Conservation (phyloP, 2,888 invertebrate genomes). For the Oscheius myriophilus region DNA sequence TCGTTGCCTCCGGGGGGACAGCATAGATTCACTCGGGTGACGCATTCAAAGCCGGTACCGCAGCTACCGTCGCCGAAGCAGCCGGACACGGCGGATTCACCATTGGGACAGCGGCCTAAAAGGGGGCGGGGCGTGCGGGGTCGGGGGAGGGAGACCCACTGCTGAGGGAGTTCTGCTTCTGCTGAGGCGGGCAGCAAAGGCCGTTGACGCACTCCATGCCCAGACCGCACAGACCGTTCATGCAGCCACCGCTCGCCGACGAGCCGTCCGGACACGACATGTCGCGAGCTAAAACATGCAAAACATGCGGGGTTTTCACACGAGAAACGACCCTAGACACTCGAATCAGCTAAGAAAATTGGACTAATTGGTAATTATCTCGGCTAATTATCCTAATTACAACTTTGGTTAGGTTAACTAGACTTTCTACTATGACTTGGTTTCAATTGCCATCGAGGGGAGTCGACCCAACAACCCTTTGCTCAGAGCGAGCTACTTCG, state of each 20-base stretch:
- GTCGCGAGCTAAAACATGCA: constrained; percentile 17
- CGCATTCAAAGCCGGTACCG: constrained; percentile 55
- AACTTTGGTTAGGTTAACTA: no score
- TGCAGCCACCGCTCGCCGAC: constrained; percentile 61
- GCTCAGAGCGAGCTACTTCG: no score
- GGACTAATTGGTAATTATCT: no score
- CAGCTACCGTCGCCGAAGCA: constrained; percentile 60
- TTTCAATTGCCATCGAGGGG: no score
- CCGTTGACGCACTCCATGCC: constrained; percentile 59
- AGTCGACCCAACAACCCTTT: no score
- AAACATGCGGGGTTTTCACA: neutral
- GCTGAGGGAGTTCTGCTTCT: constrained; percentile 13
- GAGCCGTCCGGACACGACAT: constrained; percentile 54
- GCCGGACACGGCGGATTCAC: constrained; percentile 54
- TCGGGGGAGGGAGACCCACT: constrained; percentile 29
- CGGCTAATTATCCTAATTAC: no score
- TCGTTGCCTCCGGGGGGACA: constrained; percentile 39
- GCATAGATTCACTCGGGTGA: constrained; percentile 50
- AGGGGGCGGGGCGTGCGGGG: constrained; percentile 11
- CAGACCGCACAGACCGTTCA: constrained; percentile 64
- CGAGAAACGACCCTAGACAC: neutral
- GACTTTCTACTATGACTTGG: no score
- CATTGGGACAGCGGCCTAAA: constrained; percentile 58
- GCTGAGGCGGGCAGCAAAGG: constrained; percentile 46
- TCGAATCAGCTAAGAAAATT: no score